Base-by-base conservation (phyloP, 1,140 invertebrate species). In the Drosophila kepulauana region DNA sequence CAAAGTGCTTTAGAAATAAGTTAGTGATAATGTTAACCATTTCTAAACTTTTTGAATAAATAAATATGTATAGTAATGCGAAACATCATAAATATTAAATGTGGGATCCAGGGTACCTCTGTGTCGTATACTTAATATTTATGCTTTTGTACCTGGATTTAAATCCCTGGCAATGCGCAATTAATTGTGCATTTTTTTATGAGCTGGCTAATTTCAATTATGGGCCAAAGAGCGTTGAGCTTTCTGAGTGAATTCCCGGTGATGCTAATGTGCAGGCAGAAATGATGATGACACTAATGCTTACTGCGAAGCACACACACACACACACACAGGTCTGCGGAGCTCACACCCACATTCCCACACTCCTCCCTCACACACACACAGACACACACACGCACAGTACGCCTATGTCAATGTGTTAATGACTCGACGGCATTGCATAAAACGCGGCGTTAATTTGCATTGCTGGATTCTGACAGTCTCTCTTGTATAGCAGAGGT, bases 361-460 rank as follows among this genome's bases (percentile, higher is more conserved):
- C 46, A 48, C 35, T 10, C 20, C 20, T 25, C 20, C 3, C 1
- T 10, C 35, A 38, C 46, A 48, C 46, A 25, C 46, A 20, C 43
- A 30, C 57, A 35, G 49, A 62, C 25, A 59, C 48, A 70, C 46
- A 35, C 20, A 20, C 41, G 69, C 38, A 51, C 51, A 69, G 48
- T 16, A 11, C 15, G 63, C 54, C 59, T 49, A 80, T 74, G 57
- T 68, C 78, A 73, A 81, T 81, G 79, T 81, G 74, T 81, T 81
- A 81, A 81, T 81, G 79, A 81, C 68, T 77, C 79, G 67, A 77
- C 80, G 78, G 79, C 79, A 81, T 81, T 81, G 78, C 79, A 77
- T 77, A 73, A 80, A 81, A 72, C 73, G 78, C 54, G 61, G 49
- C 79, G 79, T 68, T 81, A 81, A 81, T 81, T 81, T 81, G 68